Evolutionary conservation across 1,140 invertebrate genomes (phyloP).

Genomic region (Nixonia krombeini): DNA sequence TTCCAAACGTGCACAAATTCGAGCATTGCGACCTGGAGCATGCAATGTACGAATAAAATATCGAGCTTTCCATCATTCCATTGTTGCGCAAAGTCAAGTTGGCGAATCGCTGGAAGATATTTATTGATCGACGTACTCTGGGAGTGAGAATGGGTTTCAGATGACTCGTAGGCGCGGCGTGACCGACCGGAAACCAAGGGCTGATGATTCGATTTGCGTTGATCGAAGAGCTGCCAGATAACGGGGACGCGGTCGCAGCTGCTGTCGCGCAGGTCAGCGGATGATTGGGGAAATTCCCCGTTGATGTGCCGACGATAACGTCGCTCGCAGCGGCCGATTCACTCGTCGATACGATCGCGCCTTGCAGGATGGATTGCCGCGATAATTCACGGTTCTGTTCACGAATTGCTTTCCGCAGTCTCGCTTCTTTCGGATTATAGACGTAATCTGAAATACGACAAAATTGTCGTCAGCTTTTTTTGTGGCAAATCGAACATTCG

Average conservation of each 20-base stretch:
- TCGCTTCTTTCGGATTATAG: slow-evolving; percentile 78
- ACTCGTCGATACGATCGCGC: slow-evolving; percentile 40
- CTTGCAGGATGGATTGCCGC: slow-evolving; percentile 62
- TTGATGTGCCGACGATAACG: slow-evolving; percentile 46
- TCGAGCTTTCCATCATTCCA: neutral
- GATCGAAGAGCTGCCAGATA: slow-evolving; percentile 54
- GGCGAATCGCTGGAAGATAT: slow-evolving; percentile 33
- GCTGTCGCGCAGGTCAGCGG: slow-evolving; percentile 52
- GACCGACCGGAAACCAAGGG: slow-evolving; percentile 63
- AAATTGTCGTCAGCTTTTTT: slow-evolving; percentile 5
- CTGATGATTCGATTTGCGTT: slow-evolving; percentile 58
- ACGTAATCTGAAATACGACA: slow-evolving; percentile 74
- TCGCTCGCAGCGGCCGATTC: slow-evolving; percentile 60
- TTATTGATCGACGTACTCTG: slow-evolving; percentile 54
- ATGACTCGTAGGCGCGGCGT: slow-evolving; percentile 52
- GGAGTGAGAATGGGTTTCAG: slow-evolving; percentile 64
- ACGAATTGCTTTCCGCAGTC: slow-evolving; percentile 75
- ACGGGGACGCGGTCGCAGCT: slow-evolving; percentile 50
- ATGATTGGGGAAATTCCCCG: slow-evolving; percentile 54
- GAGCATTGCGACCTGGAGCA: no score
- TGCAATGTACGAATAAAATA: neutral
- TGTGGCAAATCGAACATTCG: no score
- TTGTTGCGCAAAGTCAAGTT: slow-evolving; percentile 23
- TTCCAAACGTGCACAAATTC: no score
- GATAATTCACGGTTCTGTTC: slow-evolving; percentile 70